Evolutionary conservation across 2,888 invertebrate species (phyloP).

Genomic region (Drosophila maculinotata): DNA sequence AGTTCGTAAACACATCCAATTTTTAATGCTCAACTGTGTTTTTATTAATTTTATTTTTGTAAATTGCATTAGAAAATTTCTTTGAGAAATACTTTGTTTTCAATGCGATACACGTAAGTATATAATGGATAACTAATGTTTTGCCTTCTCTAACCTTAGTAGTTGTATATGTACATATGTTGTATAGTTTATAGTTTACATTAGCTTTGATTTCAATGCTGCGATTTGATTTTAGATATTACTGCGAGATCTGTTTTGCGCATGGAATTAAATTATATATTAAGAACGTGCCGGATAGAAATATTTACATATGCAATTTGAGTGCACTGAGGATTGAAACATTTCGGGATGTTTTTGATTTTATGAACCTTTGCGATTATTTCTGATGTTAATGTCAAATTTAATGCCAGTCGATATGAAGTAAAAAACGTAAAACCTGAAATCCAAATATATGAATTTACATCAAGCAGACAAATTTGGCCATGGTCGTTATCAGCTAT

Average conservation of each 20-base stretch:
- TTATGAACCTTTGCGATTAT: too few species aligned
- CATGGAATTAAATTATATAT: conserved; percentile 48
- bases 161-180: conserved; percentile 55
- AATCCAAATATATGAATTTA: too few species aligned
- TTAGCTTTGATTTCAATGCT: conserved; percentile 39
- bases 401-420: too few species aligned
- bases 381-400: too few species aligned
- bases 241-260: conserved; percentile 72
- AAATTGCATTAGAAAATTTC: conserved; percentile 47
- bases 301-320: conserved; percentile 56
- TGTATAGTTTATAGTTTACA: conserved; percentile 34
- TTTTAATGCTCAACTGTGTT: conserved; percentile 19
- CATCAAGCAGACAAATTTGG: too few species aligned
- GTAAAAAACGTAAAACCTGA: too few species aligned
- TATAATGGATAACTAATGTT: conserved; percentile 24
- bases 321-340: conserved; percentile 14
- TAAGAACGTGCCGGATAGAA: conserved; percentile 7
- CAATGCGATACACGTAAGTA: conserved; percentile 53
- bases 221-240: conserved; percentile 40
- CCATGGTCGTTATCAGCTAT: too few species aligned
- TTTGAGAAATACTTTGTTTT: conserved; percentile 56
- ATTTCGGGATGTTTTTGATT: background rate
- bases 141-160: conserved; percentile 44
- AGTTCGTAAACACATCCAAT: conserved; percentile 37
- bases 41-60: conserved; percentile 4